phyloP scores from a whole-genome alignment of 2,797 vertebrate genomes.

The Manis crassicaudata region DNA sequence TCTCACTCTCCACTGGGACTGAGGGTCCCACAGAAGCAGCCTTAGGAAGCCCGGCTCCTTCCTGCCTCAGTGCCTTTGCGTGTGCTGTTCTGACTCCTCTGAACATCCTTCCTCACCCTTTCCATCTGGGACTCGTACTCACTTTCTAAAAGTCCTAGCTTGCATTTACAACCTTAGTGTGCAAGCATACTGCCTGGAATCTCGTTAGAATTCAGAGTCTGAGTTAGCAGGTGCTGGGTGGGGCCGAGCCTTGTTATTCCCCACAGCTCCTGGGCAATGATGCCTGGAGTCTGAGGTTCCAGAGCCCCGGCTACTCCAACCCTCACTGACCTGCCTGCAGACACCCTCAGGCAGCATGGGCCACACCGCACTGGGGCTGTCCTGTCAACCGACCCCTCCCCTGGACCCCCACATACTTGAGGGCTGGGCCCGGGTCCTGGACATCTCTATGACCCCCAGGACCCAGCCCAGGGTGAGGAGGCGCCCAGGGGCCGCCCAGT shows the following conservation, averaged over 20 bases:
- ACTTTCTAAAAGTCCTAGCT: not conserved
- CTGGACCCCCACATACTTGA: not conserved
- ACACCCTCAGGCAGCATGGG: accelerated
- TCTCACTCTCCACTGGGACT: not conserved
- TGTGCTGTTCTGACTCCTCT: not conserved
- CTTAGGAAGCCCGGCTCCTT: accelerated
- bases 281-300: not conserved
- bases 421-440: not conserved
- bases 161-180: accelerated
- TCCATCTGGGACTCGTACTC: not conserved
- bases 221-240: not conserved
- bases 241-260: accelerated
- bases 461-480: not conserved
- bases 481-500: not conserved
- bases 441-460: not conserved
- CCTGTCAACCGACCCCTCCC: no score
- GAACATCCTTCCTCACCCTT: accelerated
- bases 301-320: not conserved
- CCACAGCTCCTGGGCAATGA: not conserved
- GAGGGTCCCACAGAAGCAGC: not conserved
- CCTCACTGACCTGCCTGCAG: not conserved
- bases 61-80: not conserved
- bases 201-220: not conserved
- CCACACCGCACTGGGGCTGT: accelerated
- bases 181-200: accelerated